phyloP scores from a whole-genome alignment of 2,113 vertebrate genomes.

The Copsychus sechellarum region DNA sequence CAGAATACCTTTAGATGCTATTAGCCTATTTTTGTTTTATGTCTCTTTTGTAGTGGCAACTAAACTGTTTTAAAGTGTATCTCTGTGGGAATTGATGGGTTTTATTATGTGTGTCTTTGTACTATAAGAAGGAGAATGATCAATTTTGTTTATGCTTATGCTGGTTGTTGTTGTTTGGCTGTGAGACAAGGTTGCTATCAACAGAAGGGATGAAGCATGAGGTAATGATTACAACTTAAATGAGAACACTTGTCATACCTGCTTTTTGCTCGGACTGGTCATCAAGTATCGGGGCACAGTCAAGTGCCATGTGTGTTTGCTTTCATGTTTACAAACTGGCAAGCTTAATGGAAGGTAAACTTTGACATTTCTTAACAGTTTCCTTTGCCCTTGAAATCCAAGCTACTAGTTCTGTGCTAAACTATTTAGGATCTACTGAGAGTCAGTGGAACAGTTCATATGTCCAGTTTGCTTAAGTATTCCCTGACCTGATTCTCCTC shows the following conservation, averaged over 20 bases:
- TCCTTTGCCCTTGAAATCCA: neutral
- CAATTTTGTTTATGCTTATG: slow-evolving; percentile 59
- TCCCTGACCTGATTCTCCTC: neutral
- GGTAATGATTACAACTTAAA: slow-evolving; percentile 62
- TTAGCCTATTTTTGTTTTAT: slow-evolving; percentile 47
- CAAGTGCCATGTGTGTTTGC: slow-evolving; percentile 23
- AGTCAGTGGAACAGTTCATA: neutral
- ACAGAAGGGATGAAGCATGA: slow-evolving; percentile 58
- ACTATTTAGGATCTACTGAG: slow-evolving; percentile 41
- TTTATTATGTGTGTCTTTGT: slow-evolving; percentile 59
- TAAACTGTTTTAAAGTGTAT: slow-evolving; percentile 37
- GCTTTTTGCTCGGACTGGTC: slow-evolving; percentile 46
- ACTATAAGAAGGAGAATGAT: slow-evolving; percentile 40
- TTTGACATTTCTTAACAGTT: neutral
- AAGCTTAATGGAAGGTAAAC: slow-evolving; percentile 4
- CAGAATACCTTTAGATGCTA: slow-evolving; percentile 36
- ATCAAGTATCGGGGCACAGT: slow-evolving; percentile 8
- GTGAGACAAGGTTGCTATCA: slow-evolving; percentile 71
- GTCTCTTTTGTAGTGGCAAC: slow-evolving; percentile 10
- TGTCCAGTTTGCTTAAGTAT: neutral
- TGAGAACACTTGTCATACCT: slow-evolving; percentile 46
- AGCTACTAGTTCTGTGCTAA: neutral
- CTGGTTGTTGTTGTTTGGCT: slow-evolving; percentile 64
- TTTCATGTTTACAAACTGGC: slow-evolving; percentile 10
- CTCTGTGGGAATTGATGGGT: slow-evolving; percentile 55